Percentiles rank a stretch among this genome's conserved stretches.
Evolutionary conservation across 1,140 invertebrate species (phyloP).

Genomic region (Drosophila azteca): DNA sequence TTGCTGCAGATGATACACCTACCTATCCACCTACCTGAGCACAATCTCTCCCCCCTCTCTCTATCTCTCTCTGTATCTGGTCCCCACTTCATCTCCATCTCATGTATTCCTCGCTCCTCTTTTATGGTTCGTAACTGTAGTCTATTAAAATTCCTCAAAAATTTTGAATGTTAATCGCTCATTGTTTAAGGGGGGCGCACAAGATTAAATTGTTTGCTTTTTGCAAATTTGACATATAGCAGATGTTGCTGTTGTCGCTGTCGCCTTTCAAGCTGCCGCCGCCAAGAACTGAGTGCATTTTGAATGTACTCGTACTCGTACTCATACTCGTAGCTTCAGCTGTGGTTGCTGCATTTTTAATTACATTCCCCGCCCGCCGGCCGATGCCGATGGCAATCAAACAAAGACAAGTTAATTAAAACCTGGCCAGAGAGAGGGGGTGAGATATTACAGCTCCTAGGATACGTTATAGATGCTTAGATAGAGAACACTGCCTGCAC

Average conservation of each 20-base stretch:
- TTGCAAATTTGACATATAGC: constrained; percentile 74
- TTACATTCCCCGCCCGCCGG: constrained; percentile 57
- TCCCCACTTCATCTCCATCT: constrained; percentile 1
- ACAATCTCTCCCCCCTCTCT: not conserved
- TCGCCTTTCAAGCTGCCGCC: constrained; percentile 65
- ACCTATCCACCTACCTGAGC: constrained; percentile 64
- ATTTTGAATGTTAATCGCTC: constrained; percentile 79
- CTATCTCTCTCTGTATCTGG: constrained; percentile 22
- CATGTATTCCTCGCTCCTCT: not conserved
- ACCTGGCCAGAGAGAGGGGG: constrained; percentile 18
- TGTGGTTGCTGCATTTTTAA: constrained; percentile 62
- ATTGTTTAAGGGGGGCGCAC: constrained; percentile 71
- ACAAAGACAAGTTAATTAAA: constrained; percentile 78
- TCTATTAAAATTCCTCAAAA: constrained; percentile 78
- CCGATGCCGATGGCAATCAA: constrained; percentile 59
- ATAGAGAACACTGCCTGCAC: constrained; percentile 16
- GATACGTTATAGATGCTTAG: not conserved
- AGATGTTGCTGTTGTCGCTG: constrained; percentile 23
- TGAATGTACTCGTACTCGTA: not conserved
- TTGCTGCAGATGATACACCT: constrained; percentile 54
- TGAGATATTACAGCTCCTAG: constrained; percentile 11
- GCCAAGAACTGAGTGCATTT: constrained; percentile 53
- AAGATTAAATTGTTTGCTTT: constrained; percentile 77
- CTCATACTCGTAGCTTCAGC: constrained; percentile 1
- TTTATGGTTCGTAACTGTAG: constrained; percentile 31